Evolutionary conservation across 92 coral and sea anemone genomes (phyloP), one percentile per base, ranked within the genome.

Genomic region (Pocillopora meandrina): DNA sequence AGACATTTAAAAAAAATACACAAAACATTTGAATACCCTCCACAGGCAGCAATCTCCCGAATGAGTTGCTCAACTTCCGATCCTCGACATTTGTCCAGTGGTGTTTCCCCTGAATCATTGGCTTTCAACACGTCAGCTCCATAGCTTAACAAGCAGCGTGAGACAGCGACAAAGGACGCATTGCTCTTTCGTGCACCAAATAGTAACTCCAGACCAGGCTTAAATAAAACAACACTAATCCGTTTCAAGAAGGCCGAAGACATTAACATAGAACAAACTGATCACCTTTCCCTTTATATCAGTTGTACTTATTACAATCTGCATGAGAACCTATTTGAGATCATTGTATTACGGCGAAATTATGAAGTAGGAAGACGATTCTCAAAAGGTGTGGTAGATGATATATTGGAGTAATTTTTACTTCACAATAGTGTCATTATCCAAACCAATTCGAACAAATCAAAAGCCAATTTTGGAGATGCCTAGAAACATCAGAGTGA

Each of bases 91-190:
- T 18, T 84, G 16, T 91, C 92, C 70, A 91, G 78, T 2, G 94
- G 94, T 21, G 90, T 76, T 81, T 85, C 75, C 11, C 94, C 92
- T n/a, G 21, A 65, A 3, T n/a, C 72, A 77, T 91, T 88, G 33
- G 15, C 1, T 56, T 68, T 86, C 10, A 68, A 71, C 14, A 88
- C 92, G 56, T 91, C 74, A 65, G 94, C 92, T 13, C 94, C 94
- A 72, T 71, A 79, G 16, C 78, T 83, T 36, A 88, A 56, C 89
- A 91, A 72, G 77, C 76, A 85, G n/a, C 90, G 87, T 3, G 94
- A 91, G 13, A 91, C 84, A 36, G 23, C 83, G 18, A 82, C 72
- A 65, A 74, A 91, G 35, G 83, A 74, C 23, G 55, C 52, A 36
- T 82, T 72, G 17, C 21, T 68, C 47, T 63, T 55, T 16, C 49